Percentiles rank a stretch among this genome's conserved stretches.
phyloP scores from a whole-genome alignment of 1,140 invertebrate genomes.

The Penaeus indicus region DNA sequence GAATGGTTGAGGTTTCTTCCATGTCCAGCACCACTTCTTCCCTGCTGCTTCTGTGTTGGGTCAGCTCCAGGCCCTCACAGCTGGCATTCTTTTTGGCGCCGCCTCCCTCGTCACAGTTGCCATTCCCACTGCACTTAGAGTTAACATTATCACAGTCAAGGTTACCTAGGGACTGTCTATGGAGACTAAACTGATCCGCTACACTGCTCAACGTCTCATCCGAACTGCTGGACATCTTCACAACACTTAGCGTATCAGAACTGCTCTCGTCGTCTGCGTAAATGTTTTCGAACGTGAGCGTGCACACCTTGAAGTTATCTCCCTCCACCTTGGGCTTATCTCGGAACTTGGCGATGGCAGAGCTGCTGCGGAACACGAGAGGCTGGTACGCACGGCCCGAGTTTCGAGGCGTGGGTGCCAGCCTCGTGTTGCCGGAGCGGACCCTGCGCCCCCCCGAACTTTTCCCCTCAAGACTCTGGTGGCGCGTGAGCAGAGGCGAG shows the following conservation, averaged over 20 bases:
- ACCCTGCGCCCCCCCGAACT: slow-evolving; percentile 36
- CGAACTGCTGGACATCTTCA: slow-evolving; percentile 60
- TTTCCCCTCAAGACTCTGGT: slow-evolving; percentile 59
- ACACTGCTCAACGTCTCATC: slow-evolving; percentile 53
- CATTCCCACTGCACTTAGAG: slow-evolving; percentile 27
- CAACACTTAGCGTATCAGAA: slow-evolving; percentile 54
- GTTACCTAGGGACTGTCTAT: slow-evolving; percentile 35
- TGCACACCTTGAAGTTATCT: slow-evolving; percentile 45
- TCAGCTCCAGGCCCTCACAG: neutral
- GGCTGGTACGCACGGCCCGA: slow-evolving; percentile 56
- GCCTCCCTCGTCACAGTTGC: neutral
- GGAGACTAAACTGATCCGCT: slow-evolving; percentile 43
- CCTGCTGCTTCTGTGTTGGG: slow-evolving; percentile 42
- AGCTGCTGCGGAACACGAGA: slow-evolving; percentile 61
- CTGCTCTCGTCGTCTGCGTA: slow-evolving; percentile 61
- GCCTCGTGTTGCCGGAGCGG: slow-evolving; percentile 34
- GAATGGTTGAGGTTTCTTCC: slow-evolving; percentile 66
- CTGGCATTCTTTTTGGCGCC: neutral
- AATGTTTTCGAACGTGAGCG: slow-evolving; percentile 56
- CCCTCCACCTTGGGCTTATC: slow-evolving; percentile 36
- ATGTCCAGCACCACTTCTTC: slow-evolving; percentile 69
- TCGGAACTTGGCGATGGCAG: slow-evolving; percentile 48
- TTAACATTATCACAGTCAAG: slow-evolving; percentile 51
- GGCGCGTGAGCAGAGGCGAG: slow-evolving; percentile 51
- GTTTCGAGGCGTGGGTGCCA: slow-evolving; percentile 46